A percentile compares a stretch with the other conserved stretches of the same genome.
These are phyloP conservation scores for Agonopterix arenella DNA, from an alignment of 2,888 invertebrate genomes.

Conservation along the genomic window DNA sequence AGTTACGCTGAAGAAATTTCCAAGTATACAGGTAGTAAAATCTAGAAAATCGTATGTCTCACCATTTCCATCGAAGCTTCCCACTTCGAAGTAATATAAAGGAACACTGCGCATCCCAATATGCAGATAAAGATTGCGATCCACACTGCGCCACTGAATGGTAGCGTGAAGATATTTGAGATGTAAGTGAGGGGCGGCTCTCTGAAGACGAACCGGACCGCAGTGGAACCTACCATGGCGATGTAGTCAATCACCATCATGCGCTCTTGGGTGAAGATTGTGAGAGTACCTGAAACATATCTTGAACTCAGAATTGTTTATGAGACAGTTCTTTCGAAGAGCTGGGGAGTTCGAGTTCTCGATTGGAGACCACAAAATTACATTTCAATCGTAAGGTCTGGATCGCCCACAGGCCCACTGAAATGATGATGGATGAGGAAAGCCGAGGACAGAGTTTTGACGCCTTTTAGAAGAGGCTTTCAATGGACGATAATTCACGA, in stretches of 20 bases:
- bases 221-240: constrained; percentile 71
- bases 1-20: too few relatives aligned
- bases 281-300: constrained; percentile 46
- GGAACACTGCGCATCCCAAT: constrained; percentile 54
- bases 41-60: constrained; percentile 11
- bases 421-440: too few relatives aligned
- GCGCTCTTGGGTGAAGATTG: constrained; percentile 61
- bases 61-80: constrained; percentile 61
- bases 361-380: too few relatives aligned
- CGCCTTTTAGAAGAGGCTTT: too few relatives aligned
- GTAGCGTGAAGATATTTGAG: constrained; percentile 80
- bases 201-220: constrained; percentile 78
- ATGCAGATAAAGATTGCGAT: constrained; percentile 70
- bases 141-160: constrained; percentile 81
- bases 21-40: neutral
- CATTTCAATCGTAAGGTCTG: too few relatives aligned
- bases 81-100: constrained; percentile 69
- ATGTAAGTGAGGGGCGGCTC: constrained; percentile 81
- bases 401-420: too few relatives aligned
- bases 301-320: neutral
- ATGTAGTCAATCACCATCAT: constrained; percentile 69
- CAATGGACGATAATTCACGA: neutral
- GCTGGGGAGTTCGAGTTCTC: too few relatives aligned
- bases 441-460: too few relatives aligned
- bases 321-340: too few relatives aligned